Conservation (phyloP, 2,797 vertebrate genomes). For the Adrianichthys oophorus region DNA sequence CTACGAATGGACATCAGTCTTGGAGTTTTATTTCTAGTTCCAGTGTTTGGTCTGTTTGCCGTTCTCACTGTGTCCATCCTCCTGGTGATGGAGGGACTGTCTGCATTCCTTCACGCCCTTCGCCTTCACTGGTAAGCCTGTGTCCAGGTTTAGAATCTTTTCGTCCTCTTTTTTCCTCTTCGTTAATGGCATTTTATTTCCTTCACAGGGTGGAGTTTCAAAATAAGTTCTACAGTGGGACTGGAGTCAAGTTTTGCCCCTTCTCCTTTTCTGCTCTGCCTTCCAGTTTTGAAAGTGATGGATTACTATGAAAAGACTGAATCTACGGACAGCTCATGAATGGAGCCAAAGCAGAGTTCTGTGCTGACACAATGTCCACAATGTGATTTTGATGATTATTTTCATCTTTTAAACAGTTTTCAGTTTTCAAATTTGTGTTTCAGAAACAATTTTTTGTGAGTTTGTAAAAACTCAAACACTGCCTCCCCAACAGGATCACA, state of each 20-base stretch:
- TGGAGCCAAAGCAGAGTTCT: conserved; percentile 16
- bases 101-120: conserved; percentile 95
- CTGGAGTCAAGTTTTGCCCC: conserved; percentile 91
- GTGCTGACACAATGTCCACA: conserved; percentile 7
- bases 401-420: conserved; percentile 8
- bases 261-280: conserved; percentile 87
- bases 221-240: conserved; percentile 94
- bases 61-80: conserved; percentile 92
- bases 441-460: too few relatives aligned
- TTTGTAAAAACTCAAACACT: too few relatives aligned
- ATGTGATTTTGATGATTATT: conserved; percentile 22
- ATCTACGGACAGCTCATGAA: conserved; percentile 13
- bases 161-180: conserved; percentile 8
- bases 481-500: too few relatives aligned
- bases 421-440: not conserved
- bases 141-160: not conserved
- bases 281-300: conserved; percentile 75
- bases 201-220: conserved; percentile 95
- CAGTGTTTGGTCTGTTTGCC: conserved; percentile 85
- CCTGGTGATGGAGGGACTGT: conserved; percentile 95
- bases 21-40: conserved; percentile 86
- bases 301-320: conserved; percentile 66
- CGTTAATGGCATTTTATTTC: conserved; percentile 21
- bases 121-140: conserved; percentile 90
- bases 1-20: conserved; percentile 81